Evolutionary conservation across 1,140 invertebrate genomes (phyloP), one percentile per base, ranked within the genome.

Genomic region (Drosophila trapezifrons): DNA sequence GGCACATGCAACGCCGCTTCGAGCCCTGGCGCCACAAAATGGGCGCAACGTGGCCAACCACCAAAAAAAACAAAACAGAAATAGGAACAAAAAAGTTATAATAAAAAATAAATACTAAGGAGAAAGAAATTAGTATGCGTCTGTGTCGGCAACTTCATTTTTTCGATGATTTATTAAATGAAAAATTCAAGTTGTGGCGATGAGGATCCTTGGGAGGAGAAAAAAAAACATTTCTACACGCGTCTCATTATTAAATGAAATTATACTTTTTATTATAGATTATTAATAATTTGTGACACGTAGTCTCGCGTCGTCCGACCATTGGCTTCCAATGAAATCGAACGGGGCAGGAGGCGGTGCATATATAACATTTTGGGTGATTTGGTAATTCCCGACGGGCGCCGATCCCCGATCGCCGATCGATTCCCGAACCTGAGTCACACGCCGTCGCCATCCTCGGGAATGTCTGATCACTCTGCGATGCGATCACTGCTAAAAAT

Each of bases 261-360:
- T 89, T 89, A 87, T 87, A 80, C 76, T 71, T 87, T 87, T 89
- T 89, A 87, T 89, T 87, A 77, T 79, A 67, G 84, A 87, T 89
- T 87, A 87, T 87, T 89, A 87, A 89, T 87, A 87, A 87, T 87
- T 87, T 87, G 84, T 82, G 80, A 87, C 83, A 87, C 83, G 83
- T 87, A 78, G 29, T 17, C 27, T 29, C 51, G 45, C 52, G 38
- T 27, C 45, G 60, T 70, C 59, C 15, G 5, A 20, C 18, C 51
- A 37, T 54, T 69, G 80, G 62, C 58, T 87, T 87, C 84, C 84
- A 87, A 69, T 65, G 84, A 86, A 86, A 82, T 69, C 45, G 46
- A 67, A 9, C 45, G 12, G 46, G 4, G 8, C 15, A 22, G 37
- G 25, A 18, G 43, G 15, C 29, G 40, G 45, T 49, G 57, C 42